Conservation (phyloP, 2,888 invertebrate genomes). For the Euzophera pinguis region DNA sequence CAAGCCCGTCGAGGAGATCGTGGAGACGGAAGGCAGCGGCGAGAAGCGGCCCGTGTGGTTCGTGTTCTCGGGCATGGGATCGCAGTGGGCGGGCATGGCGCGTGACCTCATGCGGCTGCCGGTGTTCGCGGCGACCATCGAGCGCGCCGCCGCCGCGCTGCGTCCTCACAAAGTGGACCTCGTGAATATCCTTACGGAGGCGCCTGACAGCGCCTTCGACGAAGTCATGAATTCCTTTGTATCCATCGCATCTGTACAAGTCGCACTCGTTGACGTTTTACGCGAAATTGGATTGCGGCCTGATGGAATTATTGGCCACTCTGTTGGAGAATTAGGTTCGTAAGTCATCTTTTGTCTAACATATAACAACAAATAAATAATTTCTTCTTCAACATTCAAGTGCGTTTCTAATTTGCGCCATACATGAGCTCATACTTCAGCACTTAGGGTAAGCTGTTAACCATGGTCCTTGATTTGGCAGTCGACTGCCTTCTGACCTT, state of each 20-base stretch:
- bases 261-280: conserved; percentile 94
- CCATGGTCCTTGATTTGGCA: no score
- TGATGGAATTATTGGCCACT: conserved; percentile 98
- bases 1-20: conserved; percentile 33
- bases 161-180: conserved; percentile 90
- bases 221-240: conserved; percentile 95
- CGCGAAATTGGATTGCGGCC: conserved; percentile 87
- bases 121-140: conserved; percentile 88
- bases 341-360: neutral
- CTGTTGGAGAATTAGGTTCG: conserved; percentile 91
- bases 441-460: no score
- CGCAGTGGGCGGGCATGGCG: conserved; percentile 98
- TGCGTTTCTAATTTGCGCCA: no score
- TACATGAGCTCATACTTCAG: no score
- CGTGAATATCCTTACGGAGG: conserved; percentile 87
- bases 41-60: conserved; percentile 93
- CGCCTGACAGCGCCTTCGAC: conserved; percentile 88
- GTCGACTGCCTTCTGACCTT: no score
- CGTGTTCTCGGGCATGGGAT: conserved; percentile 98
- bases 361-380: no score
- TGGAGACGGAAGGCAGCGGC: conserved; percentile 52
- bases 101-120: conserved; percentile 91
- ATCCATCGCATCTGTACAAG: conserved; percentile 96
- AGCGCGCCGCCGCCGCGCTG: conserved; percentile 87
- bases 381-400: no score